These are phyloP conservation scores for Microctenopoma steveboyesi DNA, from an alignment of 2,797 vertebrate genomes.

Conservation along the genomic window DNA sequence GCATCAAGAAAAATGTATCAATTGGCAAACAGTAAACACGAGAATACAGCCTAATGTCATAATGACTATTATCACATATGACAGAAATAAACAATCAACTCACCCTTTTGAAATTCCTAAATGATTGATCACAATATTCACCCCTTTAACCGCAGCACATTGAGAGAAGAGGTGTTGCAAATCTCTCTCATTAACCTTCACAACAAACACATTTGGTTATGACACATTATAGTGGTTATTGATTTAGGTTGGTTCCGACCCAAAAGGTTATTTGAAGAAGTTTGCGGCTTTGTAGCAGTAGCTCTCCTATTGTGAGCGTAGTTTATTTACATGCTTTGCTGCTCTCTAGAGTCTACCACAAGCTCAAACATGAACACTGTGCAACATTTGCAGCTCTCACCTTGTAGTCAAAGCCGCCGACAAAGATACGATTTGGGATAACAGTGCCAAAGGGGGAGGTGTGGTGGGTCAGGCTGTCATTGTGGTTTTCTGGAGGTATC, in stretches of 20 bases:
- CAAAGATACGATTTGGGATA: conserved; percentile 90
- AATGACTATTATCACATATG: no score
- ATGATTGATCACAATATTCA: conserved; percentile 89
- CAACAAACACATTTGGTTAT: not conserved
- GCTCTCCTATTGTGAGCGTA: not conserved
- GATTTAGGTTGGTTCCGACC: not conserved
- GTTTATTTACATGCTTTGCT: conserved; percentile 1
- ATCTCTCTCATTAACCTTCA: conserved; percentile 86
- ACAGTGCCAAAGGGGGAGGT: conserved; percentile 77
- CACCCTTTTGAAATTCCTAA: conserved; percentile 89
- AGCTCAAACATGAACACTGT: not conserved
- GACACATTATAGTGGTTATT: no score
- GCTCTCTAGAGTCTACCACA: conserved; percentile 10
- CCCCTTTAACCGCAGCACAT: conserved; percentile 87
- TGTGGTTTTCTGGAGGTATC: conserved; percentile 61
- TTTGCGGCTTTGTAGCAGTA: no score
- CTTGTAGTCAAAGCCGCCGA: conserved; percentile 87
- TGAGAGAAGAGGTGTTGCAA: conserved; percentile 87
- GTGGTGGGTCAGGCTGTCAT: conserved; percentile 20
- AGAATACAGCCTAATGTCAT: not conserved
- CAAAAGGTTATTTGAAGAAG: no score
- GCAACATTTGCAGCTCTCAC: conserved; percentile 63
- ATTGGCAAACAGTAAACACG: not conserved
- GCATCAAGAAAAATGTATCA: not conserved
- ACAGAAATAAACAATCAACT: conserved; percentile 35